phyloP scores from a whole-genome alignment of 2,797 vertebrate genomes.

The Myotis myotis region DNA sequence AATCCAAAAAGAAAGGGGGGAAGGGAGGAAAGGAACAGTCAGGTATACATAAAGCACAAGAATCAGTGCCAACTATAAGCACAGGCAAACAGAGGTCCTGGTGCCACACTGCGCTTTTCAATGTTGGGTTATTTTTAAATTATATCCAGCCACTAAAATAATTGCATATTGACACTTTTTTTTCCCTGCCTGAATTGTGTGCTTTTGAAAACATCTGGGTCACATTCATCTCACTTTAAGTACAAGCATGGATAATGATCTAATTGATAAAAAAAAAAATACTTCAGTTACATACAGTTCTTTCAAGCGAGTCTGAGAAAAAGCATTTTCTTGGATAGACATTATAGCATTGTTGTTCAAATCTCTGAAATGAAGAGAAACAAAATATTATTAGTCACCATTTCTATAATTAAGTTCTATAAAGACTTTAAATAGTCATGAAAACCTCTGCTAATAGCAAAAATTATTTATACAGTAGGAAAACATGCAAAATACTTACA shows the following conservation, averaged over 20 bases:
- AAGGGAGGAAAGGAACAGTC: background rate
- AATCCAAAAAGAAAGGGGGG: background rate
- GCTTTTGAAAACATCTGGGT: conserved; percentile 33
- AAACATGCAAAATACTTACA: conserved; percentile 89
- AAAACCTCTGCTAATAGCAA: conserved; percentile 59
- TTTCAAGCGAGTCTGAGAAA: conserved; percentile 90
- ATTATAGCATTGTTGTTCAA: conserved; percentile 94
- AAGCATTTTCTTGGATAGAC: conserved; percentile 94
- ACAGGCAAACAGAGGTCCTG: background rate
- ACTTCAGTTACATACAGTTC: conserved; percentile 90
- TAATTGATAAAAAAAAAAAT: conserved; percentile 22
- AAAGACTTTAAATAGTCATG: conserved; percentile 44
- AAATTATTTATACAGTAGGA: conserved; percentile 48
- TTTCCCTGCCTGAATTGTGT: background rate
- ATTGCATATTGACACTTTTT: background rate
- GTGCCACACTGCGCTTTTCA: background rate
- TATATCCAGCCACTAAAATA: background rate
- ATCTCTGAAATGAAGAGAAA: conserved; percentile 87
- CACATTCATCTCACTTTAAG: background rate
- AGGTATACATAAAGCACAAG: background rate
- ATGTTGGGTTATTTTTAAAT: background rate
- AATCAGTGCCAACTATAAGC: background rate
- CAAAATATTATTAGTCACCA: conserved; percentile 42
- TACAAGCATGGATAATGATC: conserved; percentile 21
- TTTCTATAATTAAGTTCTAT: conserved; percentile 54